phyloP scores from a whole-genome alignment of 2,113 vertebrate genomes.

The Eudorcas thomsonii region DNA sequence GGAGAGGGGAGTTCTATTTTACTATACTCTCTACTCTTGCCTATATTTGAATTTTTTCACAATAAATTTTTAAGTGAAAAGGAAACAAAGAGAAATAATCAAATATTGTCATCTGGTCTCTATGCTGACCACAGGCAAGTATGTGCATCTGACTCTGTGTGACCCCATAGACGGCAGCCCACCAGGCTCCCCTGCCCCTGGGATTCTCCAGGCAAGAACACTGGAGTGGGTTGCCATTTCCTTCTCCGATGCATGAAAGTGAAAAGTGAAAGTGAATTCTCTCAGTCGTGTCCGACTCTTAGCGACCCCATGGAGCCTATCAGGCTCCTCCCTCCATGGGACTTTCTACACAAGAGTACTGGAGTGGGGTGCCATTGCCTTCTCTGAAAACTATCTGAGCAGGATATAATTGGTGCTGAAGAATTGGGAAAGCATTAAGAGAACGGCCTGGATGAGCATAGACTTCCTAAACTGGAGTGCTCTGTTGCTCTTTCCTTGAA shows the following conservation, averaged over 20 bases:
- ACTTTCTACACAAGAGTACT: too few relatives aligned
- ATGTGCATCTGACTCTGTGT: too few relatives aligned
- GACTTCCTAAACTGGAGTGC: neutral
- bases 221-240: too few relatives aligned
- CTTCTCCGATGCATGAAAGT: too few relatives aligned
- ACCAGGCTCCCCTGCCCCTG: too few relatives aligned
- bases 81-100: neutral
- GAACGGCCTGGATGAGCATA: neutral
- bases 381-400: neutral
- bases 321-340: too few relatives aligned
- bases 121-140: neutral
- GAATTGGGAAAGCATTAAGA: neutral
- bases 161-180: too few relatives aligned
- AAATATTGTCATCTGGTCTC: constrained; percentile 16
- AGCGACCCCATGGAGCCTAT: too few relatives aligned
- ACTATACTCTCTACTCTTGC: neutral
- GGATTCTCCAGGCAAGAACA: too few relatives aligned
- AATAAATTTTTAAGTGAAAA: neutral
- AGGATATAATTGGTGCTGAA: neutral
- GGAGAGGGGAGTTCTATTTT: neutral
- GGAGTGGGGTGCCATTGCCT: too few relatives aligned
- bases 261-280: too few relatives aligned
- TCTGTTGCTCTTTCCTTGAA: constrained; percentile 15
- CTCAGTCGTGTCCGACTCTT: too few relatives aligned
- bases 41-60: neutral